These are phyloP conservation scores for Poecilia velifera DNA, from an alignment of 2,797 vertebrate genomes.

Conservation along the genomic window DNA sequence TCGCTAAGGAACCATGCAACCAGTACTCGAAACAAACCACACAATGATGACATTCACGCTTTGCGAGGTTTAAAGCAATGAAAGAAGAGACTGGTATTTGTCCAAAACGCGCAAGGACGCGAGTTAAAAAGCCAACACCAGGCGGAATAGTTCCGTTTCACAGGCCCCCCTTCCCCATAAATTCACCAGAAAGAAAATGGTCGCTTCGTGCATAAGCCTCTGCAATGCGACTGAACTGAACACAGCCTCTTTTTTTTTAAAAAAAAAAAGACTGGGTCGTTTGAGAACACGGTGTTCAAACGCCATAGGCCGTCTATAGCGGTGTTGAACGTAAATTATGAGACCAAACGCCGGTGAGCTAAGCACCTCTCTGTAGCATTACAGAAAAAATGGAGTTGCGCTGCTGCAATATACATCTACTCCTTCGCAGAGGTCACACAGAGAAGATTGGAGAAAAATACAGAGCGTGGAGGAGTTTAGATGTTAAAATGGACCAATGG, in stretches of 20 bases:
- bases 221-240: slow-evolving; percentile 82
- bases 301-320: background rate
- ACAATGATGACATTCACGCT: background rate
- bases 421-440: slow-evolving; percentile 73
- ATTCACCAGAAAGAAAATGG: slow-evolving; percentile 79
- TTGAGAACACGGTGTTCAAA: slow-evolving; percentile 23
- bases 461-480: background rate
- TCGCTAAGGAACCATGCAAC: background rate
- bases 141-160: slow-evolving; percentile 5
- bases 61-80: background rate
- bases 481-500: background rate
- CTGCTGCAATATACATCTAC: slow-evolving; percentile 56
- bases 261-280: slow-evolving; percentile 22
- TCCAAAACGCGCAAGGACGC: background rate
- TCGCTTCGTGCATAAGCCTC: slow-evolving; percentile 78
- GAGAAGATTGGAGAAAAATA: slow-evolving; percentile 19
- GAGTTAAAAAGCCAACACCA: background rate
- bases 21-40: background rate
- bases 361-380: slow-evolving; percentile 21
- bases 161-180: slow-evolving; percentile 33
- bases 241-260: slow-evolving; percentile 38
- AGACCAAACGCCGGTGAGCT: slow-evolving; percentile 40
- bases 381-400: slow-evolving; percentile 57
- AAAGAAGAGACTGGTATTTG: background rate
- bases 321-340: slow-evolving; percentile 12